Percentiles rank a stretch among this genome's conserved stretches.
These are phyloP conservation scores for Quadroppia sp. DNA, from an alignment of 2,888 invertebrate species.

Conservation along the genomic window DNA sequence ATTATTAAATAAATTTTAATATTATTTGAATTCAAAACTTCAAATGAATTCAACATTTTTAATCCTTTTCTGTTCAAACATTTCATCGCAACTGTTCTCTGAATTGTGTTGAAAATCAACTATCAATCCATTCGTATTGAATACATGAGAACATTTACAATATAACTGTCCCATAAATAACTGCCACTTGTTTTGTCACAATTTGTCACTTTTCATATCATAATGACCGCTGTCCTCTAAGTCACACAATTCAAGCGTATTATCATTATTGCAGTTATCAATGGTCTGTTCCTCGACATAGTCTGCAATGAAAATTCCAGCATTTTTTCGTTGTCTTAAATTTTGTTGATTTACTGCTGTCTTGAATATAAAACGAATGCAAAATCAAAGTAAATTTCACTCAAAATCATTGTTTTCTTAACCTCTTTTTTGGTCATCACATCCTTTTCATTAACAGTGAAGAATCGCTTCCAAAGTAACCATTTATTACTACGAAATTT, in stretches of 20 bases:
- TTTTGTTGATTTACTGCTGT: neutral
- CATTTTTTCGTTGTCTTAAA: neutral
- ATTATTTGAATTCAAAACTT: too few species aligned
- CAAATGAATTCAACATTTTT: too few species aligned
- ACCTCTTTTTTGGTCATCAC: conserved; percentile 21
- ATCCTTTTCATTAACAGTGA: neutral
- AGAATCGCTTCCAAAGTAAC: conserved; percentile 2
- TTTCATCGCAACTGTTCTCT: too few species aligned
- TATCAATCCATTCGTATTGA: neutral
- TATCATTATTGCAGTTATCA: neutral
- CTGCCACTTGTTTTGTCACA: neutral
- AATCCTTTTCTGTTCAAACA: too few species aligned
- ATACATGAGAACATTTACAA: neutral
- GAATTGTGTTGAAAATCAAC: too few species aligned
- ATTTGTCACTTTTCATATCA: neutral
- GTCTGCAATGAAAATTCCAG: conserved; percentile 4
- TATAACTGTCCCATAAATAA: too few species aligned
- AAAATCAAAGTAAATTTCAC: neutral
- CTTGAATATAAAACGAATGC: neutral
- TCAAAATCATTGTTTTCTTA: neutral
- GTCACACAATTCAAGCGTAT: conserved; percentile 13
- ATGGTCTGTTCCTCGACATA: conserved; percentile 14
- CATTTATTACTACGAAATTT: neutral
- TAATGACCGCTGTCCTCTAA: conserved; percentile 30
- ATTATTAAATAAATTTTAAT: too few species aligned